Evolutionary conservation across 37 sponge, comb jelly and placozoan species (phyloP).

Genomic region (Cladorhizidae sp.): DNA sequence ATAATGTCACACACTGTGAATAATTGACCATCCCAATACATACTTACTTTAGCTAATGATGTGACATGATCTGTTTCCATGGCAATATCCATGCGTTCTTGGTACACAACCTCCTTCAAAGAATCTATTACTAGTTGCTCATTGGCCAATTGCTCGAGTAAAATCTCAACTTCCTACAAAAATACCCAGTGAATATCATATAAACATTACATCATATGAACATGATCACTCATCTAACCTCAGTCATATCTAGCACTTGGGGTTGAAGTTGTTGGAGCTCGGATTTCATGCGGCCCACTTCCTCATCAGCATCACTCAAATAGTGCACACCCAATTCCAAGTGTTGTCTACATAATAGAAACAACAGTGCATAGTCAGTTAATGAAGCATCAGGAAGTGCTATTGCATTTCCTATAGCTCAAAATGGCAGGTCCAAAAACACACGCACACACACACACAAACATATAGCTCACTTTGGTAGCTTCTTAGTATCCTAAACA

Average conservation of each 20-base stretch:
- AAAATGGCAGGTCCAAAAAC: no score
- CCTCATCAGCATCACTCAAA: conserved; percentile 15
- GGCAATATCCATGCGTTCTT: conserved; percentile 22
- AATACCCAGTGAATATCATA: not conserved
- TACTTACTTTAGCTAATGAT: conserved; percentile 12
- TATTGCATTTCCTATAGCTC: no score
- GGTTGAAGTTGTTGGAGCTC: conserved; percentile 38
- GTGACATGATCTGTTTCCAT: conserved; percentile 30
- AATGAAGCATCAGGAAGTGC: no score
- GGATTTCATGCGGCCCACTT: conserved; percentile 15
- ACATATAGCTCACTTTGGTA: no score
- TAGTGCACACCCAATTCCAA: conserved; percentile 23
- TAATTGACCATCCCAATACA: no score
- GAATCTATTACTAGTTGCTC: conserved; percentile 21
- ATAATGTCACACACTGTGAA: no score
- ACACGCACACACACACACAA: no score
- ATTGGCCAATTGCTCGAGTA: conserved; percentile 7
- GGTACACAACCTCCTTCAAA: conserved; percentile 14
- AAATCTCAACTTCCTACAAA: conserved; percentile 19
- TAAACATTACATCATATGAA: not conserved
- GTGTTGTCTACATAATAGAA: conserved; percentile 3
- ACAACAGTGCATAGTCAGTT: no score
- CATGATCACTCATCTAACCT: not conserved
- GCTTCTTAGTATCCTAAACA: no score
- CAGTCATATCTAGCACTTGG: conserved; percentile 9